phyloP scores from a whole-genome alignment of 2,888 invertebrate genomes.

The Sesamia inferens region DNA sequence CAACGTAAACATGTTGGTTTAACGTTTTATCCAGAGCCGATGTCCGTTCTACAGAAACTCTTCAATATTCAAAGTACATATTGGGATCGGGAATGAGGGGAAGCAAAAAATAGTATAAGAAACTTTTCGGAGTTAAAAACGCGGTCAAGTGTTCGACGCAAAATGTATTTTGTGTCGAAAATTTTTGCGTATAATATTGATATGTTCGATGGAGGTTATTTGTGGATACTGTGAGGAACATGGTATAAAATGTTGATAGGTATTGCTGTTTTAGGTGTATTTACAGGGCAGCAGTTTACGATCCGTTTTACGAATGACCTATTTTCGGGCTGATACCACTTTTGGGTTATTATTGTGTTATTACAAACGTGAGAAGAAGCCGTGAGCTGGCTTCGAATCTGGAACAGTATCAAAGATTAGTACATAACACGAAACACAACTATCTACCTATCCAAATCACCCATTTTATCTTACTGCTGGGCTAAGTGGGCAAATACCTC shows the following conservation, averaged over 20 bases:
- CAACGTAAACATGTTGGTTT: slow-evolving; percentile 55
- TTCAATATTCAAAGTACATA: slow-evolving; percentile 65
- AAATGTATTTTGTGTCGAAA: slow-evolving; percentile 53
- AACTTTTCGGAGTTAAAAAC: slow-evolving; percentile 55
- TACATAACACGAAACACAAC: background rate
- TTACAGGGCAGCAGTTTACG: background rate
- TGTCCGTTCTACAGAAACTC: slow-evolving; percentile 57
- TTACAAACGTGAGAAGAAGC: background rate
- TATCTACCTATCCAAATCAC: background rate
- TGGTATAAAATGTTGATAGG: slow-evolving; percentile 15
- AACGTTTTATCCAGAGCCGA: slow-evolving; percentile 56
- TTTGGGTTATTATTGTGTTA: background rate
- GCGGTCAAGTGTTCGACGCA: slow-evolving; percentile 58
- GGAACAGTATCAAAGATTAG: background rate
- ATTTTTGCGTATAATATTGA: slow-evolving; percentile 46
- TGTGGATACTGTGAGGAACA: slow-evolving; percentile 13
- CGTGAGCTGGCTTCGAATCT: background rate
- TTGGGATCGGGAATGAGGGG: slow-evolving; percentile 53
- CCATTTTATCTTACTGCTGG: background rate
- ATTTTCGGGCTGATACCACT: background rate
- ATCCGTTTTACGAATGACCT: background rate
- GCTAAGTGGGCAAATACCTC: background rate
- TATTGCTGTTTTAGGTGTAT: background rate
- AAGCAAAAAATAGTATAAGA: slow-evolving; percentile 48
- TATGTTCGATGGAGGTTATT: slow-evolving; percentile 30